phyloP scores from a whole-genome alignment of 2,888 invertebrate species.

The Helobdella robusta region DNA sequence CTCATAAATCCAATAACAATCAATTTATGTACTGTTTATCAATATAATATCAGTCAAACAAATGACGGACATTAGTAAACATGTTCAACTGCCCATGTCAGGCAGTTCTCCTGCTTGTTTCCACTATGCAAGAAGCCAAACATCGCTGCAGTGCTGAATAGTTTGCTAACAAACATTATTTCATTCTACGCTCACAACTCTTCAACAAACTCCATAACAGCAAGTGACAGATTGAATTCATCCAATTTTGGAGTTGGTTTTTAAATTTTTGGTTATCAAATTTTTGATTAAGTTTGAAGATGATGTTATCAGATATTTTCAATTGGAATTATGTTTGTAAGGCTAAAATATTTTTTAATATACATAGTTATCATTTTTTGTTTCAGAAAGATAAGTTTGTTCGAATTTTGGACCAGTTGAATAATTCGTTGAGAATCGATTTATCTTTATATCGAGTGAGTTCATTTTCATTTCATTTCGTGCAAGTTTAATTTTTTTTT shows the following conservation, averaged over 20 bases:
- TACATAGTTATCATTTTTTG: slow-evolving; percentile 26
- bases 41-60: too few relatives aligned
- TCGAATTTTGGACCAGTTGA: slow-evolving; percentile 90
- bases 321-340: too few relatives aligned
- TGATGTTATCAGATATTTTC: too few relatives aligned
- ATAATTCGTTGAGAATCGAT: slow-evolving; percentile 94
- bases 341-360: slow-evolving; percentile 3
- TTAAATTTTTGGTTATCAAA: not conserved
- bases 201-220: slow-evolving; percentile 79
- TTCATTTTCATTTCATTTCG: too few relatives aligned
- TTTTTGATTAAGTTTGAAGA: too few relatives aligned
- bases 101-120: slow-evolving; percentile 96
- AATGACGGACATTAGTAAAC: not conserved
- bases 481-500: too few relatives aligned
- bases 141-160: slow-evolving; percentile 97
- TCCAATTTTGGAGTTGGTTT: slow-evolving; percentile 90
- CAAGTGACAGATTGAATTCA: slow-evolving; percentile 95
- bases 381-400: slow-evolving; percentile 96
- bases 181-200: slow-evolving; percentile 96
- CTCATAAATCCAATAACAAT: too few relatives aligned
- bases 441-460: slow-evolving; percentile 80
- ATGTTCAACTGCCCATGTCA: slow-evolving; percentile 46
- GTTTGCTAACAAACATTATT: slow-evolving; percentile 94
- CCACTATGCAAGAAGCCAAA: slow-evolving; percentile 94
- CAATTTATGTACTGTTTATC: slow-evolving; percentile 42